These are phyloP conservation scores for Gambelia wislizenii DNA, from an alignment of 2,797 vertebrate genomes.

Conservation along the genomic window DNA sequence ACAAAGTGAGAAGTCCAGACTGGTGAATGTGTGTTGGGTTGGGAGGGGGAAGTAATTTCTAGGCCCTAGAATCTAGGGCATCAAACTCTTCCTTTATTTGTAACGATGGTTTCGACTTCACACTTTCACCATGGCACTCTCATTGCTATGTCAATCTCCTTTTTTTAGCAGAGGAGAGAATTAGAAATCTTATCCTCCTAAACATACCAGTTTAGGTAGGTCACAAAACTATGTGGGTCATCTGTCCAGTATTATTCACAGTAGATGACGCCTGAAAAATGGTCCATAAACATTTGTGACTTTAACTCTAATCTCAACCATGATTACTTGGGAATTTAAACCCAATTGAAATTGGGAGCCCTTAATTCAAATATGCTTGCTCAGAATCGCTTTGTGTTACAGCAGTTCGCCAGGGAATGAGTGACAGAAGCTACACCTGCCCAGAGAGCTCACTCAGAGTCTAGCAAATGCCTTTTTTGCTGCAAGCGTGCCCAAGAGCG, in stretches of 20 bases:
- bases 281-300: not conserved
- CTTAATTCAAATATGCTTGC: not conserved
- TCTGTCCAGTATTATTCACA: not conserved
- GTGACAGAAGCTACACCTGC: not conserved
- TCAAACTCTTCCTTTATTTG: not conserved
- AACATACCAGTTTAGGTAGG: accelerated
- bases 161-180: not conserved
- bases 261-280: not conserved
- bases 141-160: not conserved
- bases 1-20: not conserved
- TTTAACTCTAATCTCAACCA: not conserved
- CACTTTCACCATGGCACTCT: not conserved
- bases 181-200: not conserved
- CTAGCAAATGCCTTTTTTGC: not conserved
- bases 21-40: not conserved
- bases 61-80: not conserved
- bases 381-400: not conserved
- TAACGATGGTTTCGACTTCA: not conserved
- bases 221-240: not conserved
- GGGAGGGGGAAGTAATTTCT: accelerated
- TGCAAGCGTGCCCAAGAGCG: not conserved
- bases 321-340: not conserved
- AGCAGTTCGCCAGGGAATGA: not conserved
- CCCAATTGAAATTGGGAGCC: not conserved
- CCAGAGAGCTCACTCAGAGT: not conserved